Evolutionary conservation across 2,113 vertebrate genomes (phyloP), one percentile per base, ranked within the genome.

Genomic region (Puffinus mauretanicus): DNA sequence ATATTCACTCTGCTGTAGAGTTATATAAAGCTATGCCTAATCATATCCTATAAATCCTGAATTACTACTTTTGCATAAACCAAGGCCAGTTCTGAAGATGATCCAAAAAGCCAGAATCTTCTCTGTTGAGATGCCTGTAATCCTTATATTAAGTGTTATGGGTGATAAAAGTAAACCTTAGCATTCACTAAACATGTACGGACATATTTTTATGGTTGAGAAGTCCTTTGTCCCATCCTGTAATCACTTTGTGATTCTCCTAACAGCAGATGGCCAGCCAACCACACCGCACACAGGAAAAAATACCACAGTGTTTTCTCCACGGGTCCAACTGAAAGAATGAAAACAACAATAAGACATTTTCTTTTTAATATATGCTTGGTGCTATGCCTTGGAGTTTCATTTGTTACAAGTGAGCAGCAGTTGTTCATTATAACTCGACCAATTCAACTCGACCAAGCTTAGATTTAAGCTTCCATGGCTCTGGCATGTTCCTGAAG

Each of bases 51-150:
- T 40, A 93, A 94, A 90, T 64, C 80, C 67, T 88, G 93, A 75
- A 93, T 86, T 93, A 73, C 32, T 88, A 83, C 38, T 86, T 81
- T 44, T 81, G 42, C 67, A 58, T 86, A 94, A 91, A 94, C 73
- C 67, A 88, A 73, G 79, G 72, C 58, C 72, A 88, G 29, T 88
- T 88, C 58, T 71, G 38, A 93, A 60, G 76, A 82, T 5, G 13
- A 83, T 49, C 29, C 44, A 84, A 89, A 89, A 92, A 84, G 38
- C 55, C 51, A 81, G 57, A 81, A 75, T 67, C 40, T 86, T 86
- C 76, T 83, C 78, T 69, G 58, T 54, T 65, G 36, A 77, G 71
- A 94, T 81, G n/a, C 20, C 72, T 65, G 44, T 60, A 94, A 91
- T 75, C 61, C 36, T 93, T 86, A 38, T 21, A 75, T n/a, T 70